Conservation (phyloP, 2,113 vertebrate species). For the Misgurnus mizolepis region DNA sequence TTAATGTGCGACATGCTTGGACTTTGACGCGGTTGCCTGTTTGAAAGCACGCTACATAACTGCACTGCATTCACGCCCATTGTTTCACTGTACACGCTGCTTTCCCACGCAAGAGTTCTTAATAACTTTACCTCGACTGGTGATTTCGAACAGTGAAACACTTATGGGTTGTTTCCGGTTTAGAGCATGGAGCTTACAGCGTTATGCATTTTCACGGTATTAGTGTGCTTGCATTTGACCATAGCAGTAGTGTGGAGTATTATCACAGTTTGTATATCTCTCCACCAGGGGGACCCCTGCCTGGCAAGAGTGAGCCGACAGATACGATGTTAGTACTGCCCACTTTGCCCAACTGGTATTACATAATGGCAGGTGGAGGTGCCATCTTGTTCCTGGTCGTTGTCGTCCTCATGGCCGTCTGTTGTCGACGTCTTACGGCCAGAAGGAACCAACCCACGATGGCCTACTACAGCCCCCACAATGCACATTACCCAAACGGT, state of each 20-base stretch:
- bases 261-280: slow-evolving; percentile 79
- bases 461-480: slow-evolving; percentile 98
- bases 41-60: slow-evolving; percentile 43
- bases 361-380: slow-evolving; percentile 96
- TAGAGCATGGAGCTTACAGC: slow-evolving; percentile 38
- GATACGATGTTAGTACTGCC: slow-evolving; percentile 93
- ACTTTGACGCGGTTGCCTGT: slow-evolving; percentile 21
- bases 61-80: slow-evolving; percentile 35
- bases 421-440: slow-evolving; percentile 97
- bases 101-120: background rate
- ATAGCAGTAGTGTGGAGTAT: slow-evolving; percentile 30
- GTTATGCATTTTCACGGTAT: slow-evolving; percentile 30
- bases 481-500: slow-evolving; percentile 83
- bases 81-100: slow-evolving; percentile 36
- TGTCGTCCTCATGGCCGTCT: slow-evolving; percentile 94
- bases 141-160: slow-evolving; percentile 30
- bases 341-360: slow-evolving; percentile 99
- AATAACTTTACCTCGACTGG: background rate
- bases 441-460: slow-evolving; percentile 98
- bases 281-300: slow-evolving; percentile 97
- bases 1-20: slow-evolving; percentile 25
- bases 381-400: slow-evolving; percentile 94
- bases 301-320: slow-evolving; percentile 87
- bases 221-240: slow-evolving; percentile 48
- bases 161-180: background rate